Conservation (phyloP, 2,888 invertebrate species). For the Ormyrus labotus region DNA sequence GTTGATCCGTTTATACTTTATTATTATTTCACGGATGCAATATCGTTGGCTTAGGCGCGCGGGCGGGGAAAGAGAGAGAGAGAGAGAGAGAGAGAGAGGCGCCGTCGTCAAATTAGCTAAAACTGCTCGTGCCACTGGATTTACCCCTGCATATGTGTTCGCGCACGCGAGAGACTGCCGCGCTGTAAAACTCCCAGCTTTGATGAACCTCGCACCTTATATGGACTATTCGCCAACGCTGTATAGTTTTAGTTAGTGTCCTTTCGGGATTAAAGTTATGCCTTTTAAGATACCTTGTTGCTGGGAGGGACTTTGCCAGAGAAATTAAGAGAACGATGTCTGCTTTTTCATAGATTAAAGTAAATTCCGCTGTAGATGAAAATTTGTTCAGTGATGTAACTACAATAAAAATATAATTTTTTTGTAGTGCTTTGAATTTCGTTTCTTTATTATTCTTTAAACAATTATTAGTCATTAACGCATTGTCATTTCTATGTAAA, state of each 20-base stretch:
- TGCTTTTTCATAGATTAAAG: not conserved
- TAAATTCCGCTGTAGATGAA: too few relatives aligned
- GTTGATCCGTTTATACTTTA: constrained; percentile 75
- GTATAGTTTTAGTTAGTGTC: constrained; percentile 5
- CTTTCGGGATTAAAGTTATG: constrained; percentile 28
- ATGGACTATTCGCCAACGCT: not conserved
- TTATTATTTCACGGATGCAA: constrained; percentile 75
- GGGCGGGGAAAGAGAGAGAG: constrained; percentile 11
- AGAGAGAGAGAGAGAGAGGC: constrained; percentile 40
- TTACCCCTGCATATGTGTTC: constrained; percentile 60
- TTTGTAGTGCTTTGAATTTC: too few relatives aligned
- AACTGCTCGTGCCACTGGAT: constrained; percentile 68
- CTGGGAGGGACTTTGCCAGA: too few relatives aligned
- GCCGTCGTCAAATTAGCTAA: constrained; percentile 73
- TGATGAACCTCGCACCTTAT: constrained; percentile 12
- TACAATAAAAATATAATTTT: too few relatives aligned
- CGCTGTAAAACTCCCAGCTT: constrained; percentile 46
- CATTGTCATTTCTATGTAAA: too few relatives aligned
- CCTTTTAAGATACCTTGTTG: not conserved
- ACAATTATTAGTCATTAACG: too few relatives aligned
- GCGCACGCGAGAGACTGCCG: constrained; percentile 7
- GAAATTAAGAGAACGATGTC: too few relatives aligned
- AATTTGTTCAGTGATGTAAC: too few relatives aligned
- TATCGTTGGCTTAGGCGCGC: constrained; percentile 67
- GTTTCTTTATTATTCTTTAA: too few relatives aligned